A percentile compares a stretch with the other conserved stretches of the same genome.
These are phyloP conservation scores for Eilema griseolum DNA, from an alignment of 2,888 invertebrate genomes.

Conservation along the genomic window DNA sequence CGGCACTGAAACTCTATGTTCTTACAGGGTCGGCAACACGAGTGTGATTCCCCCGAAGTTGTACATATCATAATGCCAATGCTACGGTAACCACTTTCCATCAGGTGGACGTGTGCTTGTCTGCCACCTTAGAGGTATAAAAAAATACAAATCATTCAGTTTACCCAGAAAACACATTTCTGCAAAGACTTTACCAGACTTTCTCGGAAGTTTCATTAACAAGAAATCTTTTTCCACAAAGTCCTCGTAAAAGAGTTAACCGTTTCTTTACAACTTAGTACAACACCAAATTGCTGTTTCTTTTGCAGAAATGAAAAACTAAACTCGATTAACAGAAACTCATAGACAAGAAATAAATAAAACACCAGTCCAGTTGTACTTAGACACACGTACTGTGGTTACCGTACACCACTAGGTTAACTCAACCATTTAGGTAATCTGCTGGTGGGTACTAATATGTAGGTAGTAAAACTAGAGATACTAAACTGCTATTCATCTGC, in stretches of 20 bases:
- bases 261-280: conserved; percentile 46
- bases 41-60: no score
- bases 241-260: conserved; percentile 40
- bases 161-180: not conserved
- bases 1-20: no score
- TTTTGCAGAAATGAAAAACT: conserved; percentile 23
- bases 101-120: no score
- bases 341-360: conserved; percentile 23
- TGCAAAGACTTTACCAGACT: not conserved
- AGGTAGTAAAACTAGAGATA: no score
- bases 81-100: no score
- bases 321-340: conserved; percentile 46
- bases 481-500: no score
- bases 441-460: no score
- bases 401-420: not conserved
- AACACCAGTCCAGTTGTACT: not conserved
- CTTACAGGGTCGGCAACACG: no score
- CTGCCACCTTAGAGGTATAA: no score
- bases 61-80: no score
- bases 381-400: not conserved
- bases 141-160: not conserved
- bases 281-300: conserved; percentile 33
- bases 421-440: no score
- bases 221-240: conserved; percentile 37
- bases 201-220: conserved; percentile 12